phyloP scores from a whole-genome alignment of 2,888 invertebrate species.

The Belgica antarctica region DNA sequence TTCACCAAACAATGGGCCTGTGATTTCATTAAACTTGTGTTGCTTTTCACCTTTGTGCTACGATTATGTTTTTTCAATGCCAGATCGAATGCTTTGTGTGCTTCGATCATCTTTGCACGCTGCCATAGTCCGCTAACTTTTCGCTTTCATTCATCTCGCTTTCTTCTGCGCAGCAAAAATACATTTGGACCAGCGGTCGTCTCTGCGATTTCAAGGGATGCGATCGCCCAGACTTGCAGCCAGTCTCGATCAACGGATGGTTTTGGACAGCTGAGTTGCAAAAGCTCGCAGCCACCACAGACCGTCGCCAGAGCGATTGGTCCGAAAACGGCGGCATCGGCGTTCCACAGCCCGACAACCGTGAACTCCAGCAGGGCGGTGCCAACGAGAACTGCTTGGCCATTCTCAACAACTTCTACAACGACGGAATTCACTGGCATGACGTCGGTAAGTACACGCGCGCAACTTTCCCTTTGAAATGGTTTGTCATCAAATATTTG shows the following conservation, averaged over 20 bases:
- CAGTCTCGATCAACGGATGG: conserved; percentile 80
- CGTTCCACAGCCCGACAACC: conserved; percentile 83
- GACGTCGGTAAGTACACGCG: conserved; percentile 33
- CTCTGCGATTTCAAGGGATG: conserved; percentile 88
- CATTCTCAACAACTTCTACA: conserved; percentile 84
- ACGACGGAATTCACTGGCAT: conserved; percentile 81
- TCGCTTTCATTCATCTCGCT: conserved; percentile 46
- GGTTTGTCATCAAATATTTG: no score
- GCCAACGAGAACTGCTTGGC: conserved; percentile 84
- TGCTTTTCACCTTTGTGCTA: no score
- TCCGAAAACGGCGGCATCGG: conserved; percentile 82
- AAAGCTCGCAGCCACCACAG: conserved; percentile 78
- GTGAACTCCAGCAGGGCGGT: conserved; percentile 77
- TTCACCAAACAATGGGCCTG: conserved; percentile 33
- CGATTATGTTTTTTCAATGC: no score
- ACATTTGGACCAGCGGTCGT: conserved; percentile 89
- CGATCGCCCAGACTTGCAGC: conserved; percentile 79
- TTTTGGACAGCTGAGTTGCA: conserved; percentile 88
- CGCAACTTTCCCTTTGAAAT: neutral
- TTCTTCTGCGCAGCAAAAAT: conserved; percentile 64
- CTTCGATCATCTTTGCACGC: no score
- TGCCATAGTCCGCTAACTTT: no score
- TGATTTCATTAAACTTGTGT: conserved; percentile 46
- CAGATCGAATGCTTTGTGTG: no score
- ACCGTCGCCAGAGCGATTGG: conserved; percentile 84